phyloP scores from a whole-genome alignment of 2,888 invertebrate species.

The Drepana falcataria region DNA sequence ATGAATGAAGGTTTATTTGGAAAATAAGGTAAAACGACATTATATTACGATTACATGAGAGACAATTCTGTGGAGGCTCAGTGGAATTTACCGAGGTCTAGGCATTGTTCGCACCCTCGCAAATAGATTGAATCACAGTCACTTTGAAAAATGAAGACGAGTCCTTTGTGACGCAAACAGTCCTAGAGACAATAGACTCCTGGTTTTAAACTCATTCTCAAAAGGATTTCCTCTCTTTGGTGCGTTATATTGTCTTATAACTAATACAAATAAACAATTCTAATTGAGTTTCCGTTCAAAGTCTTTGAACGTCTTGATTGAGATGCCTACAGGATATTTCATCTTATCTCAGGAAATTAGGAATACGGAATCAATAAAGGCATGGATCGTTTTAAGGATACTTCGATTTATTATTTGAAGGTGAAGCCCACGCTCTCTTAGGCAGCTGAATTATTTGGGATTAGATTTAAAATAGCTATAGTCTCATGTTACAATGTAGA shows the following conservation, averaged over 20 bases:
- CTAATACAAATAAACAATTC: not conserved
- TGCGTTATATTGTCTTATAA: constrained; percentile 6
- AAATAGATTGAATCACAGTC: constrained; percentile 54
- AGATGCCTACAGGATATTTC: not conserved
- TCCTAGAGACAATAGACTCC: constrained; percentile 34
- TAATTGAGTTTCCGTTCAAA: not conserved
- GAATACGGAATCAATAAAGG: not conserved
- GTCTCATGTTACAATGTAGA: too few species aligned
- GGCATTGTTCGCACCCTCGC: constrained; percentile 27
- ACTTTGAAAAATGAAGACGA: constrained; percentile 55
- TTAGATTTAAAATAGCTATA: too few species aligned
- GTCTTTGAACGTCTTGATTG: not conserved
- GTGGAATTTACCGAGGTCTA: constrained; percentile 12
- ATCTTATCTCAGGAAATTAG: not conserved
- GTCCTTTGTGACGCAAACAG: constrained; percentile 27
- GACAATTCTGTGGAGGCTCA: constrained; percentile 1
- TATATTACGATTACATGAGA: not conserved
- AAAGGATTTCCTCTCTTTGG: constrained; percentile 22
- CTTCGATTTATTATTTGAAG: not conserved
- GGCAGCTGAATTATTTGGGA: not conserved
- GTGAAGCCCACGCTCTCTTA: not conserved
- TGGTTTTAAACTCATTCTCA: constrained; percentile 18
- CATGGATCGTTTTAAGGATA: not conserved
- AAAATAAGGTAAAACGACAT: not conserved
- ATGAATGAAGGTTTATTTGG: too few species aligned